Conservation (phyloP, 2,113 vertebrate genomes). For the Poeciliopsis retropinna region DNA sequence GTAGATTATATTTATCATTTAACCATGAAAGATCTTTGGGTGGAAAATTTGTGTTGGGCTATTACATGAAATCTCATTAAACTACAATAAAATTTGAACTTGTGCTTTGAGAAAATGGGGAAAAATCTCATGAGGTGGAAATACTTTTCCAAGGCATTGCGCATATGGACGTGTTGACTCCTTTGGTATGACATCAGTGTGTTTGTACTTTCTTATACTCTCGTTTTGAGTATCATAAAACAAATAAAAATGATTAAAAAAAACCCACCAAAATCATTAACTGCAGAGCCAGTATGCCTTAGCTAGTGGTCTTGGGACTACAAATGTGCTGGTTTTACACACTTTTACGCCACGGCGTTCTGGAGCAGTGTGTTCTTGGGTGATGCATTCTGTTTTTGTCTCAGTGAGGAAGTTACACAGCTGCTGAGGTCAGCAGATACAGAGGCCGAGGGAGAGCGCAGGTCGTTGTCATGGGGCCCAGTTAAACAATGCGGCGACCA, state of each 20-base stretch:
- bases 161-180: not conserved
- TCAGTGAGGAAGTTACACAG: constrained; percentile 79
- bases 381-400: constrained; percentile 70
- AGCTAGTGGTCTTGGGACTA: constrained; percentile 1
- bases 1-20: no score
- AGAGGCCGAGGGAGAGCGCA: constrained; percentile 51
- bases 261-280: not conserved
- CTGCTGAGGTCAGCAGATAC: constrained; percentile 79
- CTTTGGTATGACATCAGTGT: not conserved
- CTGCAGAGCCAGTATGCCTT: not conserved
- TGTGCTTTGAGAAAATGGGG: not conserved
- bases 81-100: not conserved
- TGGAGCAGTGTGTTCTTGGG: constrained; percentile 30
- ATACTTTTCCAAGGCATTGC: not conserved
- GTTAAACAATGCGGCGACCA: constrained; percentile 60
- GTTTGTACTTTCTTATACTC: not conserved
- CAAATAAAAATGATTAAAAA: not conserved
- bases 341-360: constrained; percentile 28
- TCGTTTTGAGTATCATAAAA: not conserved
- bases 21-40: no score
- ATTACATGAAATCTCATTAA: not conserved
- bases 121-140: not conserved
- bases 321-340: constrained; percentile 28
- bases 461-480: constrained; percentile 72
- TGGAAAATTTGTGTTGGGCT: not conserved